These are phyloP conservation scores for Leptopilina myrica DNA, from an alignment of 2,888 invertebrate genomes.

Conservation along the genomic window DNA sequence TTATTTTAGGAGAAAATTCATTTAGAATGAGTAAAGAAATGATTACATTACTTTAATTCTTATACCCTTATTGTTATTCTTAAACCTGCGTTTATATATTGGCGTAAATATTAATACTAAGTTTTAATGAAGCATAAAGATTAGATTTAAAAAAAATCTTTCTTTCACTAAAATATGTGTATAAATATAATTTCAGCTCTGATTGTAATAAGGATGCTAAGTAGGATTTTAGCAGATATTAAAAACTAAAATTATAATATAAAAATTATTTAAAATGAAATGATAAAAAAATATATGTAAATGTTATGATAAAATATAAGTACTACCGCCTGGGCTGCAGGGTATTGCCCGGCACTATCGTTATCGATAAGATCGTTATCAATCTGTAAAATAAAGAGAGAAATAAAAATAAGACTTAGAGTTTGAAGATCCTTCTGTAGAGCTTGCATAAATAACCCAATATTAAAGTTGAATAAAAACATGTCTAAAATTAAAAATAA, in stretches of 20 bases:
- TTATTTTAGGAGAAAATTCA: no score
- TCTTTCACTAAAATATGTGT: no score
- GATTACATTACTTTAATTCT: no score
- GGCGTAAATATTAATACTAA: no score
- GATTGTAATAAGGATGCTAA: neutral
- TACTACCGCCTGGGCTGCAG: constrained; percentile 77
- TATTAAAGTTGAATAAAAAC: constrained; percentile 42
- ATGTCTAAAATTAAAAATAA: neutral
- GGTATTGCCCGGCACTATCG: constrained; percentile 77
- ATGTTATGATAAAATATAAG: constrained; percentile 70
- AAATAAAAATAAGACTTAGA: constrained; percentile 74
- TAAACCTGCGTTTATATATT: no score
- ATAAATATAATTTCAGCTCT: no score
- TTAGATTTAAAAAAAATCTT: no score
- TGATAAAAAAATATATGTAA: constrained; percentile 53
- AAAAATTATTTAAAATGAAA: neutral
- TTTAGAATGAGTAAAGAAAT: no score
- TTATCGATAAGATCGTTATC: constrained; percentile 77
- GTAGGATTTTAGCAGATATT: neutral
- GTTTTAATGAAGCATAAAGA: no score
- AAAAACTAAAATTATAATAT: neutral
- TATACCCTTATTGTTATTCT: no score
- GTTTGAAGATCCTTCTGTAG: constrained; percentile 57
- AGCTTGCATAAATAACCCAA: constrained; percentile 17
- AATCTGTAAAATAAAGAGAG: constrained; percentile 76